Evolutionary conservation across 2,113 vertebrate genomes (phyloP).

Genomic region (Gallinago undulata): DNA sequence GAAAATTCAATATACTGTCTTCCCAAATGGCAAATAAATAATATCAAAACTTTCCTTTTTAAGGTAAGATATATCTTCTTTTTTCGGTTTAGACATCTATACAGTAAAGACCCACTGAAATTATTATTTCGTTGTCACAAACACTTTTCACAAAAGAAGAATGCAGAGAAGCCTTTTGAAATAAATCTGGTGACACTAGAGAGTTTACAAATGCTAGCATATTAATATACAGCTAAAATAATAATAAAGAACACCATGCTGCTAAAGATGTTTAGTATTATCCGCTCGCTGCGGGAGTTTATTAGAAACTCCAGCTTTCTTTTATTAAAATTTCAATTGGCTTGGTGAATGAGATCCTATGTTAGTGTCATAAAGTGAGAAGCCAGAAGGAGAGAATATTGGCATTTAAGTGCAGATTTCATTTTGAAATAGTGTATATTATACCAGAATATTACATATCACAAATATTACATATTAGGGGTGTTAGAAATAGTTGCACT

Average conservation of each 20-base stretch:
- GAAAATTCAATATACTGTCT: slow-evolving; percentile 34
- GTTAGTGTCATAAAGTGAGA: slow-evolving; percentile 86
- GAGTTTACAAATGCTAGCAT: slow-evolving; percentile 89
- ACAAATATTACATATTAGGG: slow-evolving; percentile 74
- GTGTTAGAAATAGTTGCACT: slow-evolving; percentile 70
- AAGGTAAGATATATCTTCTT: slow-evolving; percentile 13
- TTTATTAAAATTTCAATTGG: slow-evolving; percentile 90
- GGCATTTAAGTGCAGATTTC: slow-evolving; percentile 83
- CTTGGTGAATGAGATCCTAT: slow-evolving; percentile 85
- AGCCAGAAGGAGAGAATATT: slow-evolving; percentile 85
- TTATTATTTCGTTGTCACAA: slow-evolving; percentile 69
- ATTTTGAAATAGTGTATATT: slow-evolving; percentile 81
- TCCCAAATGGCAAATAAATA: slow-evolving; percentile 39
- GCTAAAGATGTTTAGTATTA: slow-evolving; percentile 87
- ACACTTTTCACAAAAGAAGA: slow-evolving; percentile 73
- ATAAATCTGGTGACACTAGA: slow-evolving; percentile 81
- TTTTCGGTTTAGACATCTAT: slow-evolving; percentile 19
- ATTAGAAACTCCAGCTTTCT: slow-evolving; percentile 89
- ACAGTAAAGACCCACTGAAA: slow-evolving; percentile 43
- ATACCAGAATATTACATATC: slow-evolving; percentile 76
- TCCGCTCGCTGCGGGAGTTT: slow-evolving; percentile 84
- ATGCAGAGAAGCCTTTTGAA: slow-evolving; percentile 72
- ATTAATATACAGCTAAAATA: slow-evolving; percentile 88
- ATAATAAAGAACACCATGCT: slow-evolving; percentile 88
- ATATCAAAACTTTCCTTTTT: slow-evolving; percentile 32